A percentile compares a stretch with the other conserved stretches of the same genome.
These are phyloP conservation scores for Sminthurides bifidus DNA, from an alignment of 1,140 invertebrate genomes.

Conservation along the genomic window DNA sequence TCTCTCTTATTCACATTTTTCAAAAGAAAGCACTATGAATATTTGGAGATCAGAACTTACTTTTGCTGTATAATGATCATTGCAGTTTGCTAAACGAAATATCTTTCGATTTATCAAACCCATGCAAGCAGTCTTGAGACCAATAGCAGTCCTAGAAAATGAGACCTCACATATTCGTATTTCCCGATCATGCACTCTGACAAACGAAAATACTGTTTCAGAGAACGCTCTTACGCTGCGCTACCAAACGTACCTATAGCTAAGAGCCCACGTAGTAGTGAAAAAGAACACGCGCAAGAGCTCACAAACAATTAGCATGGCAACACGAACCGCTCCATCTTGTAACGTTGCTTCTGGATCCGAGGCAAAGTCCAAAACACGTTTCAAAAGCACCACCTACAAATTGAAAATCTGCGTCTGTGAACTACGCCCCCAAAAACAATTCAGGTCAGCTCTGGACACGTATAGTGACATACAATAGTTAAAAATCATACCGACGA, in stretches of 20 bases:
- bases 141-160: constrained; percentile 44
- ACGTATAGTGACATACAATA: not conserved
- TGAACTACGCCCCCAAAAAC: constrained; percentile 4
- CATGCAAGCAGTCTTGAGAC: constrained; percentile 48
- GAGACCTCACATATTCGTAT: not conserved
- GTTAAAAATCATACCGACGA: constrained; percentile 43
- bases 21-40: too few species aligned
- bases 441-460: not conserved
- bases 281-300: constrained; percentile 45
- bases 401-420: constrained; percentile 3
- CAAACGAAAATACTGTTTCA: too few species aligned
- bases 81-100: constrained; percentile 44
- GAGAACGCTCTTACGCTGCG: too few species aligned
- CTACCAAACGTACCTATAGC: constrained; percentile 43
- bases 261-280: constrained; percentile 49
- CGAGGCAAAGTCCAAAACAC: constrained; percentile 44
- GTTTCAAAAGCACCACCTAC: constrained; percentile 47
- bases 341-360: constrained; percentile 35
- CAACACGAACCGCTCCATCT: constrained; percentile 43
- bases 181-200: too few species aligned
- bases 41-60: too few species aligned
- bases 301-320: constrained; percentile 44
- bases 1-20: not conserved
- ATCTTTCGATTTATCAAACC: constrained; percentile 53
- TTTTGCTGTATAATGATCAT: constrained; percentile 47